phyloP scores from a whole-genome alignment of 2,888 invertebrate genomes.

The Arge pagana region DNA sequence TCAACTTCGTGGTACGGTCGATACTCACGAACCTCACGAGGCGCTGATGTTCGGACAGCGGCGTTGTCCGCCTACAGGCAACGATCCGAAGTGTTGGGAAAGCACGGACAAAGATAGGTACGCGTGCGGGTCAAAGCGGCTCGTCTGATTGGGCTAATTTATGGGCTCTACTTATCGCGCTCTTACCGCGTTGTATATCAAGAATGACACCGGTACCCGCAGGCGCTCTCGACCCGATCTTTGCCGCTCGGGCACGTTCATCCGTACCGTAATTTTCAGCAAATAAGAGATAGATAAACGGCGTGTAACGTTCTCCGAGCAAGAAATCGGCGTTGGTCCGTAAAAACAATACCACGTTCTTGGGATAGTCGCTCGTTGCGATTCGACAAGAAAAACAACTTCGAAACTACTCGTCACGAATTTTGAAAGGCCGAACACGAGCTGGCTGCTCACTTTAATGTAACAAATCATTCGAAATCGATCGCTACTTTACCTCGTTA shows the following conservation, averaged over 20 bases:
- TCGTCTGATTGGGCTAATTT: conserved; percentile 56
- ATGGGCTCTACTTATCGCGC: conserved; percentile 58
- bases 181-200: conserved; percentile 58
- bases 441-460: no score
- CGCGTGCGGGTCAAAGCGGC: conserved; percentile 45
- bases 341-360: conserved; percentile 6
- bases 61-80: conserved; percentile 8
- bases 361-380: no score
- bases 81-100: not conserved
- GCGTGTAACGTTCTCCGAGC: conserved; percentile 38
- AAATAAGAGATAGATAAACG: conserved; percentile 44
- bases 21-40: conserved; percentile 13
- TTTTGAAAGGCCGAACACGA: no score
- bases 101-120: conserved; percentile 16
- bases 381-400: no score
- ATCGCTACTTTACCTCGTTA: no score
- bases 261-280: conserved; percentile 41
- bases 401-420: no score
- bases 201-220: conserved; percentile 58
- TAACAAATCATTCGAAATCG: no score
- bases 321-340: conserved; percentile 30
- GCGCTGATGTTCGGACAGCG: conserved; percentile 5
- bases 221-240: conserved; percentile 41
- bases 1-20: no score
- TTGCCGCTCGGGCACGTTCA: conserved; percentile 21